Evolutionary conservation across 1,140 invertebrate species (phyloP).

Genomic region (Macrotrachela quadricornifera): DNA sequence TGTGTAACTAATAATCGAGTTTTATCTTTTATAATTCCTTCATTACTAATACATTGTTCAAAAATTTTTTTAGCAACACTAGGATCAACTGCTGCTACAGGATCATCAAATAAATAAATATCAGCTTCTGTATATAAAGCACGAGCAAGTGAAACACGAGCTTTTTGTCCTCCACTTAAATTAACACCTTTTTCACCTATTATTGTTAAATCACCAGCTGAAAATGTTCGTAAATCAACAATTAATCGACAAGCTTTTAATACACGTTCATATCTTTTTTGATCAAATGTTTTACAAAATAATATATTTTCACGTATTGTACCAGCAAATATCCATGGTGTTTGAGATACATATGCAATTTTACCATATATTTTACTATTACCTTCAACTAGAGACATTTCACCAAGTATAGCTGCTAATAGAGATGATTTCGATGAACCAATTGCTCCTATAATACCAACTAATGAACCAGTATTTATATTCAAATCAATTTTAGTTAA

Average conservation of each 20-base stretch:
- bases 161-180: slow-evolving; percentile 53
- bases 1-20: slow-evolving; percentile 66
- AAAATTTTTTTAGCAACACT: slow-evolving; percentile 65
- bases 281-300: slow-evolving; percentile 59
- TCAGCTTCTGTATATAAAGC: slow-evolving; percentile 44
- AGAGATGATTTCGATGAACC: slow-evolving; percentile 30
- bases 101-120: slow-evolving; percentile 78
- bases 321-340: slow-evolving; percentile 68
- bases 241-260: slow-evolving; percentile 59
- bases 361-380: slow-evolving; percentile 15
- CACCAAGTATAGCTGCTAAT: slow-evolving; percentile 27
- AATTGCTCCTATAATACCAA: slow-evolving; percentile 27
- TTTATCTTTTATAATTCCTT: slow-evolving; percentile 50
- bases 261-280: slow-evolving; percentile 44
- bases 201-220: slow-evolving; percentile 44
- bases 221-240: slow-evolving; percentile 42
- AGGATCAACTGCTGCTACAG: slow-evolving; percentile 68
- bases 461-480: too few relatives aligned
- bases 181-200: slow-evolving; percentile 60
- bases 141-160: slow-evolving; percentile 64
- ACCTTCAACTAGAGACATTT: slow-evolving; percentile 40
- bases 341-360: slow-evolving; percentile 58
- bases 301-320: slow-evolving; percentile 76
- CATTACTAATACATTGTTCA: slow-evolving; percentile 50
- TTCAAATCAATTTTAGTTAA: too few relatives aligned